Evolutionary conservation across 2,113 vertebrate species (phyloP).

Genomic region (Festucalex cinctus): DNA sequence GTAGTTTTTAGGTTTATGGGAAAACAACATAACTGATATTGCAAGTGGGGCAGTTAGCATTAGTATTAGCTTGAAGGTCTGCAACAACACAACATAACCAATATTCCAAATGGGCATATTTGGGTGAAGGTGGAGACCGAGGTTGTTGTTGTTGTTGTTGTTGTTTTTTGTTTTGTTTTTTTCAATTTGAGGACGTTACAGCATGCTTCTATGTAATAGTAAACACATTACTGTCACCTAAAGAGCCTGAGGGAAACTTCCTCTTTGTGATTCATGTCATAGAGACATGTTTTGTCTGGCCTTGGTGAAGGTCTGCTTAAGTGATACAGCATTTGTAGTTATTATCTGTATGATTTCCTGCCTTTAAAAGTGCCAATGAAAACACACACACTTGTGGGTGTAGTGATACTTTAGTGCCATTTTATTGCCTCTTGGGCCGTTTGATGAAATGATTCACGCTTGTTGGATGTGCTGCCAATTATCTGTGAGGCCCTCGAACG

Average conservation of each 20-base stretch:
- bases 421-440: slow-evolving; percentile 41
- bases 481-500: slow-evolving; percentile 37
- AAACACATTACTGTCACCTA: not conserved
- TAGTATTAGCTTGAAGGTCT: too few relatives aligned
- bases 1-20: too few relatives aligned
- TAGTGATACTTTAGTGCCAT: slow-evolving; percentile 19
- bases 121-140: too few relatives aligned
- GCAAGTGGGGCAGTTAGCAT: too few relatives aligned
- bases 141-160: too few relatives aligned
- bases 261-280: not conserved
- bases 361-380: slow-evolving; percentile 9
- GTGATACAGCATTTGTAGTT: not conserved
- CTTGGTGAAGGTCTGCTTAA: not conserved
- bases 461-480: slow-evolving; percentile 50
- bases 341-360: not conserved
- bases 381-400: not conserved
- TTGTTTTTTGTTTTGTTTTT: too few relatives aligned
- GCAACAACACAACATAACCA: too few relatives aligned
- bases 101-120: too few relatives aligned
- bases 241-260: not conserved
- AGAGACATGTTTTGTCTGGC: not conserved
- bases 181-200: too few relatives aligned
- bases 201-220: too few relatives aligned
- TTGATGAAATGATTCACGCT: slow-evolving; percentile 54
- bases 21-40: too few relatives aligned